Evolutionary conservation across 2,797 vertebrate species (phyloP), one percentile per base, ranked within the genome.

Genomic region (Pitangus sulphuratus): DNA sequence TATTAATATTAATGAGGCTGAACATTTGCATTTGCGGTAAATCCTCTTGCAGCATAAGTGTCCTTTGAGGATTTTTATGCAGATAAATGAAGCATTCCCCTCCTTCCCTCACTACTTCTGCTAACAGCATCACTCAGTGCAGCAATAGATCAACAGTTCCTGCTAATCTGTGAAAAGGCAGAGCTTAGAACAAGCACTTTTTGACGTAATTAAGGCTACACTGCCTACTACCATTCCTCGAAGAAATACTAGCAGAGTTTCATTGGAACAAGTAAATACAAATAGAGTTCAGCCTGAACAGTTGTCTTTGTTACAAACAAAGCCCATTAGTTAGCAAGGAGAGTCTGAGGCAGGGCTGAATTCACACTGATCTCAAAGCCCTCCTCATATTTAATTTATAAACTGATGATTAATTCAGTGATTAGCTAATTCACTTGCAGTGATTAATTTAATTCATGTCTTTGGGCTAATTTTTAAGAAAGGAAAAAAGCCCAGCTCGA

Each of bases 361-460:
- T 94, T 94, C 90, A 89, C 0, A 0, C 30, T 69, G 61, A 78
- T 93, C 87, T 93, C 87, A 90, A 95, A 93, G 82, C 35, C 64
- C 61, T 75, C 68, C 93, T 97, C 89, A 85, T 97, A 94, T 94
- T 86, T 95, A 90, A 95, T 96, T 95, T 92, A 96, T 93, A 95
- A 88, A 86, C 78, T 80, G 70, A 81, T 93, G 87, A 95, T 96
- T 96, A 95, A 94, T 96, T 93, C 94, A 88, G 81, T 58, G 90
- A 96, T 96, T 90, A 91, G 81, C 56, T 92, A 93, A 91, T 91
- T 89, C 71, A 80, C 64, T 97, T 86, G 81, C 90, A 90, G 94
- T 95, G 95, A 96, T 97, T 96, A 92, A 93, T 93, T 91, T 92
- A 89, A 87, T 95, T 96, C 87, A 50, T 92, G 81, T 90, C 94